A percentile compares a stretch with the other conserved stretches of the same genome.
These are phyloP conservation scores for Drosophila parabipectinata DNA, from an alignment of 1,140 invertebrate genomes.

Conservation along the genomic window DNA sequence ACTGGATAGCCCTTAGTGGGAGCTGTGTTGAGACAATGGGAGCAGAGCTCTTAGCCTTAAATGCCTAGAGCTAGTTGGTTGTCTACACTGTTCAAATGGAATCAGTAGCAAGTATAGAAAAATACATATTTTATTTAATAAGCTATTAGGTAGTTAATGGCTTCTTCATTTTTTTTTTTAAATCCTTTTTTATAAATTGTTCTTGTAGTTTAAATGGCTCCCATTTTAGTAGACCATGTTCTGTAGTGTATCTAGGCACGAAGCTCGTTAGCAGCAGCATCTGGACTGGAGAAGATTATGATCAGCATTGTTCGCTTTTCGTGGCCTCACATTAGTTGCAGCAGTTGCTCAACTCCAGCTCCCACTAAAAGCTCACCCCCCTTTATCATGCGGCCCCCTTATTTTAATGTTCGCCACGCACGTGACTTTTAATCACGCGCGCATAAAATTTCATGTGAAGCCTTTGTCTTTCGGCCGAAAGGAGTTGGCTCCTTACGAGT, in stretches of 20 bases:
- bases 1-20: conserved; percentile 46
- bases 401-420: conserved; percentile 56
- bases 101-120: too few species aligned
- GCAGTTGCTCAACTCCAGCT: conserved; percentile 24
- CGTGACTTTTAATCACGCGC: conserved; percentile 80
- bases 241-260: conserved; percentile 19
- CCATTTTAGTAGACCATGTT: conserved; percentile 2
- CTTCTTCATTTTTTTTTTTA: too few species aligned
- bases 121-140: too few species aligned
- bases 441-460: conserved; percentile 70
- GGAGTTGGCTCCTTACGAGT: conserved; percentile 15
- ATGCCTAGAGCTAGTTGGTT: conserved; percentile 14
- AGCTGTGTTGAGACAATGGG: conserved; percentile 51
- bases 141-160: too few species aligned
- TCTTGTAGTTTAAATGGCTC: too few species aligned
- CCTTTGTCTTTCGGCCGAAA: conserved; percentile 45
- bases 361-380: background rate
- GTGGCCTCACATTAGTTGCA: conserved; percentile 64
- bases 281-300: conserved; percentile 61
- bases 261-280: conserved; percentile 69
- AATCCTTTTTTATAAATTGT: too few species aligned
- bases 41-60: conserved; percentile 43
- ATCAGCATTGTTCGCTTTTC: conserved; percentile 72
- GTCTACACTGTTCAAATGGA: conserved; percentile 4
- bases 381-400: background rate